Evolutionary conservation across 2,888 invertebrate species (phyloP).

Genomic region (Phengaris alcon): DNA sequence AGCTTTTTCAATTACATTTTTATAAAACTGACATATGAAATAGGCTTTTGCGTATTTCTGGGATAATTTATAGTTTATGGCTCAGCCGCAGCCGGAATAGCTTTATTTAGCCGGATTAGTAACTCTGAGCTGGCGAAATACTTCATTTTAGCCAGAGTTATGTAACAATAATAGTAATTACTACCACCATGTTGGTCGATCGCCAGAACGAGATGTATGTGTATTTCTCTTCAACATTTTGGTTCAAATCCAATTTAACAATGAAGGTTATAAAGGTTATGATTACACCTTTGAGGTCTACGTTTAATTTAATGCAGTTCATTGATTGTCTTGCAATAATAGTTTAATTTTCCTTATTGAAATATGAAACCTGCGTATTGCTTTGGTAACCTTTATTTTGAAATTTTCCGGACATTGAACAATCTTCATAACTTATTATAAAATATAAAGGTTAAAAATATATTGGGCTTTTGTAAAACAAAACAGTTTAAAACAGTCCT

Average conservation of each 20-base stretch:
- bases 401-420: not conserved
- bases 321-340: not conserved
- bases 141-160: conserved; percentile 6
- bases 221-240: conserved; percentile 4
- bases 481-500: not conserved
- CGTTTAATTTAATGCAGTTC: not conserved
- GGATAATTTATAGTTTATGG: conserved; percentile 15
- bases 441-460: not conserved
- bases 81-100: not conserved
- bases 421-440: not conserved
- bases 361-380: not conserved
- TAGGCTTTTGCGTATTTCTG: conserved; percentile 6
- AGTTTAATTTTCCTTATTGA: too few species aligned
- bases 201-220: conserved; percentile 15
- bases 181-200: conserved; percentile 21
- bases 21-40: conserved; percentile 20
- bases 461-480: not conserved
- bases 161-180: conserved; percentile 10
- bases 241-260: conserved; percentile 25
- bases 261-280: not conserved
- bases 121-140: not conserved
- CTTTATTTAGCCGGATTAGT: not conserved
- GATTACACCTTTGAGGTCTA: not conserved
- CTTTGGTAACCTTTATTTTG: not conserved
- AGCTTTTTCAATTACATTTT: conserved; percentile 27